These are phyloP conservation scores for Tupaia tana DNA, from an alignment of 2,113 vertebrate species.

Conservation along the genomic window DNA sequence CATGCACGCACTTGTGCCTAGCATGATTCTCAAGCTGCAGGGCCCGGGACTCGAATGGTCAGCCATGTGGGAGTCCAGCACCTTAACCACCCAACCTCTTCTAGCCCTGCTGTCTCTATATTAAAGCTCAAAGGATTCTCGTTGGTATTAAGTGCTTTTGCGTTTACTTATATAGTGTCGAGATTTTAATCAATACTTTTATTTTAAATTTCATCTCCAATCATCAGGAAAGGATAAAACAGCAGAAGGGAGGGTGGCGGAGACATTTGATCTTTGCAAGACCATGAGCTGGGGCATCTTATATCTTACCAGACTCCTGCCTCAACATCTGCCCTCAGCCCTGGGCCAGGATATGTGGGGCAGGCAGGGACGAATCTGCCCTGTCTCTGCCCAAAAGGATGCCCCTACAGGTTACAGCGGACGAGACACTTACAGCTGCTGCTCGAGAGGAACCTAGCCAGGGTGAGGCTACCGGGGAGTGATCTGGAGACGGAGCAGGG, in stretches of 20 bases:
- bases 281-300: background rate
- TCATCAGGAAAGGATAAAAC: background rate
- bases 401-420: background rate
- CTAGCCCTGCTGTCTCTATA: background rate
- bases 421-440: background rate
- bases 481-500: background rate
- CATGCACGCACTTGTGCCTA: too few relatives aligned
- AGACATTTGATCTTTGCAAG: background rate
- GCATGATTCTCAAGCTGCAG: too few relatives aligned
- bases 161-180: conserved; percentile 41
- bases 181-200: conserved; percentile 52
- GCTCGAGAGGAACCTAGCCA: background rate
- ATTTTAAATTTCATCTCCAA: conserved; percentile 34
- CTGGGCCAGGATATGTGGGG: background rate
- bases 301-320: background rate
- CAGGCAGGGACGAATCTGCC: background rate
- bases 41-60: too few relatives aligned
- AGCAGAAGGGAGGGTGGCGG: background rate
- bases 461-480: background rate
- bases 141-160: background rate
- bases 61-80: too few relatives aligned
- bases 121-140: background rate
- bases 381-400: background rate
- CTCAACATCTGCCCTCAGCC: background rate
- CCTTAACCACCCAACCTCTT: too few relatives aligned